Evolutionary conservation across 2,113 vertebrate species (phyloP), one percentile per base, ranked within the genome.

Genomic region (Pachyramphus minor): DNA sequence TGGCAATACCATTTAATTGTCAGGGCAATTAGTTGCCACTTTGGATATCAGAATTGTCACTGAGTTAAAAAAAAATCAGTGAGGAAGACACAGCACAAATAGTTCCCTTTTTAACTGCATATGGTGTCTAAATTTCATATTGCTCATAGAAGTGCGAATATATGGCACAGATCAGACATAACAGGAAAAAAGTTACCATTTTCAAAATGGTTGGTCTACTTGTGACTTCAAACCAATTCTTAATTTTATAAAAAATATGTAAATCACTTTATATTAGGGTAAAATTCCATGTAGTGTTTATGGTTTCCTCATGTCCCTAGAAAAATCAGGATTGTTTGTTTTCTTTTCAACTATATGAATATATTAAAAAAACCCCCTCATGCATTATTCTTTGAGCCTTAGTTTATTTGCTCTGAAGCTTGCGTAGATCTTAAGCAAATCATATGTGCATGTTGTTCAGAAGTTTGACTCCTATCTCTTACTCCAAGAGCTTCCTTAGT

Each of bases 151-250:
- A 95, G 44, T 42, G 66, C 92, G 79, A 93, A 66, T 59, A 71
- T 94, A 91, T 73, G 67, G n/a, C 35, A 60, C 68, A 92, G 87
- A 56, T 75, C 30, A 27, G 82, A 91, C 25, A 63, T 91, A 95
- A 94, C 68, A 92, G 86, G 73, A 22, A 14, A 90, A 84, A 94
- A 85, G 66, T 84, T 96, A 96, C 94, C 82, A 96, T 75, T 75
- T 94, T 96, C 94, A 93, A 81, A 97, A 95, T 76, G 80, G 85
- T 97, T 97, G 93, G 89, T 97, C 81, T 93, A 85, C 56, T 67
- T 94, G 12, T 76, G 84, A 96, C 91, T 97, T 97, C 84, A 95
- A 97, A 97, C 71, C 42, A 96, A 42, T 58, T 75, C 76, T 83
- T 87, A 97, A 78, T 95, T 97, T 89, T 86, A 68, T 83, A 89